Percentiles rank a stretch among this genome's conserved stretches.
Evolutionary conservation across 1,140 invertebrate genomes (phyloP).

Genomic region (Drosophila ogumai): DNA sequence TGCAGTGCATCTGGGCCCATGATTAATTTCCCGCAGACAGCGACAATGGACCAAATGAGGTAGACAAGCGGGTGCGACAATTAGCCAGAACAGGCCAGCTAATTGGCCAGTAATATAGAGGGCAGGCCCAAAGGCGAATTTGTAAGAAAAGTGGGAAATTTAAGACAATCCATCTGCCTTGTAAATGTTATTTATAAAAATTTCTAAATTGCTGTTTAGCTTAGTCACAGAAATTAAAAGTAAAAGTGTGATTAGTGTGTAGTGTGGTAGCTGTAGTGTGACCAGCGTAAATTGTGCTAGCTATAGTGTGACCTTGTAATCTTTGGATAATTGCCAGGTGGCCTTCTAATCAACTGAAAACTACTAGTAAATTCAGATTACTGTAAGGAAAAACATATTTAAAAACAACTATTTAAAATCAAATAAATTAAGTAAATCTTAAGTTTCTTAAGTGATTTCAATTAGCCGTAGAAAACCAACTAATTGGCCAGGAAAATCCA

Average conservation of each 20-base stretch:
- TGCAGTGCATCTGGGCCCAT: constrained; percentile 53
- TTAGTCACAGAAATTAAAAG: background rate
- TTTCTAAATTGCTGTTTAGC: background rate
- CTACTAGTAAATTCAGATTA: background rate
- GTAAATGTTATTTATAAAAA: background rate
- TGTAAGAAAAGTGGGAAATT: background rate
- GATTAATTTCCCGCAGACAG: constrained; percentile 77
- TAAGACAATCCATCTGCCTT: background rate
- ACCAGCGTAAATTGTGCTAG: too few relatives aligned
- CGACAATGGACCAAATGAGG: constrained; percentile 75
- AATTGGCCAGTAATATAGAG: constrained; percentile 46
- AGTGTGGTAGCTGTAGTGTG: too few relatives aligned
- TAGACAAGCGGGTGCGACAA: constrained; percentile 45
- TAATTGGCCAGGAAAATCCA: constrained; percentile 53
- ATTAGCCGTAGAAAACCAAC: constrained; percentile 30
- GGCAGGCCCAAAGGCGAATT: background rate
- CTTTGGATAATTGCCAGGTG: background rate
- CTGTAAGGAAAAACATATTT: background rate
- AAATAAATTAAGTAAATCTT: background rate
- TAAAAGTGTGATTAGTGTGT: background rate
- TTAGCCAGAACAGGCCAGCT: constrained; percentile 46
- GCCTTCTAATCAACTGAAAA: too few relatives aligned
- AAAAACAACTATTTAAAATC: background rate
- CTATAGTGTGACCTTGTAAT: background rate
- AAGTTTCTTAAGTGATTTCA: background rate